Conservation (phyloP, 2,113 vertebrate species). For the Epinephelus lanceolatus region DNA sequence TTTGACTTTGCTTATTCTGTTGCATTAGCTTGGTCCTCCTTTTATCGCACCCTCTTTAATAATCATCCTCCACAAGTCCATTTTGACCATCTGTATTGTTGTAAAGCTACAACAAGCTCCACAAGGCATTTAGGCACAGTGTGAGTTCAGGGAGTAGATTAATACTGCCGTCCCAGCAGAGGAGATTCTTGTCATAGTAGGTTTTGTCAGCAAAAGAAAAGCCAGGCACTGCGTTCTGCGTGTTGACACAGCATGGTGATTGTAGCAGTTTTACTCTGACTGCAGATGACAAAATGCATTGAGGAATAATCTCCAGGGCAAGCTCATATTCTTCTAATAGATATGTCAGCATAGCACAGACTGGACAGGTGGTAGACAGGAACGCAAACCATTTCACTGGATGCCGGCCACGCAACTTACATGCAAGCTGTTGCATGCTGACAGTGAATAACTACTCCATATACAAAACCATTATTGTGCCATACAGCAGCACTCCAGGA, state of each 20-base stretch:
- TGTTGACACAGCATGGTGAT: conserved; percentile 45
- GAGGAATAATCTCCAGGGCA: conserved; percentile 54
- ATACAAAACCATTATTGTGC: conserved; percentile 34
- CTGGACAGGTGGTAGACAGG: conserved; percentile 64
- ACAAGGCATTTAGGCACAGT: neutral
- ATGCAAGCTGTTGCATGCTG: conserved; percentile 66
- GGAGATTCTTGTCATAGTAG: conserved; percentile 1
- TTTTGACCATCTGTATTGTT: neutral
- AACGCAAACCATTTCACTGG: conserved; percentile 63
- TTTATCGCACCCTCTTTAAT: too few species aligned
- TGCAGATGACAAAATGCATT: conserved; percentile 51
- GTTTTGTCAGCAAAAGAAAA: conserved; percentile 43
- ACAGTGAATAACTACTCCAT: conserved; percentile 51
- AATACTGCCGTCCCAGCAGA: neutral
- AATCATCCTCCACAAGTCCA: neutral
- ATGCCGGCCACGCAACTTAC: conserved; percentile 52
- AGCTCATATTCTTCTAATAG: conserved; percentile 61
- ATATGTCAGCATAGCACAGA: conserved; percentile 55
- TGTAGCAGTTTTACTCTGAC: conserved; percentile 39
- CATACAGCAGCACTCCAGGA: conserved; percentile 24
- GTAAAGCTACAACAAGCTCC: neutral
- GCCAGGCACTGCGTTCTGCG: conserved; percentile 3
- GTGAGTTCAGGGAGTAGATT: conserved; percentile 1
- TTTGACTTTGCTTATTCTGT: neutral
- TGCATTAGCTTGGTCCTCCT: neutral